Evolutionary conservation across 2,113 vertebrate species (phyloP), one percentile per base, ranked within the genome.

Genomic region (Scopus umbretta): DNA sequence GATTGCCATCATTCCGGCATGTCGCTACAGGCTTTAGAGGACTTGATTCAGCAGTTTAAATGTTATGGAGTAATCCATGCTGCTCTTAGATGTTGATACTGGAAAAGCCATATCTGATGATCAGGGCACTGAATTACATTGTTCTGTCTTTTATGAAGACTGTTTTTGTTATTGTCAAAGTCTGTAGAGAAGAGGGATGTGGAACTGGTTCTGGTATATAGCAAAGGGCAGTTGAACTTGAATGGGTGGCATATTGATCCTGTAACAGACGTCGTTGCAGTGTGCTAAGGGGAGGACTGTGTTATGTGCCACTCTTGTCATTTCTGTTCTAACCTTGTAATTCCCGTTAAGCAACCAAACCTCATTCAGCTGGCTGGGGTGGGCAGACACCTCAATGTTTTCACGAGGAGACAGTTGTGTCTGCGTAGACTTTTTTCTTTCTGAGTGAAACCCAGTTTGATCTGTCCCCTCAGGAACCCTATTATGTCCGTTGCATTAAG

Each of bases 401-500:
- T 19, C 55, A 4, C 7, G 18, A 25, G 62, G 34, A n/a, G 6
- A 7, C 68, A 43, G 34, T 6, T 63, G 62, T 72, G 17, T 18
- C 52, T 50, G 20, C 32, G 20, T 9, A 2, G 30, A 10, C 36
- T 1, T 30, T 7, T 23, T 17, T 80, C 32, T 61, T 34, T 56
- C 13, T 16, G 30, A 79, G 42, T 40, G 40, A 70, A 53, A 1
- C 45, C 7, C 3, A 1, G 20, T 71, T 63, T 81, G 21, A 2
- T 95, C 67, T 96, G 11, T 96, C 86, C 89, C 88, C 27, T 26
- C 47, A 99, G 99, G 99, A 99, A 68, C 99, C 99, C 0, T 99
- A 99, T 88, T 99, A 99, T 0, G 99, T 99, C 6, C 99, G 99
- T 93, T 99, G 99, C 98, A 99, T 99, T 96, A 99, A 99, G 91